phyloP scores from a whole-genome alignment of 2,797 vertebrate species.

The Pangasius djambal region DNA sequence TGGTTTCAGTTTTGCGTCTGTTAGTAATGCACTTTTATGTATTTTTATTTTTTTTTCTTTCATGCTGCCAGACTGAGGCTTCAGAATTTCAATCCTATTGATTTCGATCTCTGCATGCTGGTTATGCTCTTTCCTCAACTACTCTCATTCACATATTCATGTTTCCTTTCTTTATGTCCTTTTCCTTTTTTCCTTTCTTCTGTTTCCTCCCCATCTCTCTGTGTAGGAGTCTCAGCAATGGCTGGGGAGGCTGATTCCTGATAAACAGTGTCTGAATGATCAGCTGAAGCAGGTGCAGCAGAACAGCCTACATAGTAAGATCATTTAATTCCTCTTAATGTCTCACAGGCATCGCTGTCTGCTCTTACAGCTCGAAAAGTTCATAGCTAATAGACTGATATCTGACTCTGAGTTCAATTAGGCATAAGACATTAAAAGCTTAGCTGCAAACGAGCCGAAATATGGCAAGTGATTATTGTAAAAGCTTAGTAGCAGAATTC shows the following conservation, averaged over 20 bases:
- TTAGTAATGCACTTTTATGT: constrained; percentile 23
- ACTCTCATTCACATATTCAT: background rate
- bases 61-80: constrained; percentile 39
- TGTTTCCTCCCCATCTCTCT: background rate
- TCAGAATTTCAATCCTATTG: constrained; percentile 39
- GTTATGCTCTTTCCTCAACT: constrained; percentile 2
- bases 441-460: background rate
- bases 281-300: constrained; percentile 96
- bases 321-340: background rate
- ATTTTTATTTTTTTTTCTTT: constrained; percentile 31
- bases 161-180: background rate
- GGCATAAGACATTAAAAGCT: background rate
- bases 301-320: constrained; percentile 94
- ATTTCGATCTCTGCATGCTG: constrained; percentile 25
- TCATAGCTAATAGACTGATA: background rate
- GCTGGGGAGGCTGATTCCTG: constrained; percentile 93
- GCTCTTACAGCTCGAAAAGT: background rate
- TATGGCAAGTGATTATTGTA: background rate
- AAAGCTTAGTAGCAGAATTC: too few species aligned
- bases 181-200: background rate
- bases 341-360: background rate
- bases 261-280: constrained; percentile 93
- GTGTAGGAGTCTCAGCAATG: constrained; percentile 94
- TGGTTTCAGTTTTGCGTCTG: background rate
- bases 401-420: background rate